phyloP scores from a whole-genome alignment of 2,888 invertebrate genomes.

The Eristalis pertinax region DNA sequence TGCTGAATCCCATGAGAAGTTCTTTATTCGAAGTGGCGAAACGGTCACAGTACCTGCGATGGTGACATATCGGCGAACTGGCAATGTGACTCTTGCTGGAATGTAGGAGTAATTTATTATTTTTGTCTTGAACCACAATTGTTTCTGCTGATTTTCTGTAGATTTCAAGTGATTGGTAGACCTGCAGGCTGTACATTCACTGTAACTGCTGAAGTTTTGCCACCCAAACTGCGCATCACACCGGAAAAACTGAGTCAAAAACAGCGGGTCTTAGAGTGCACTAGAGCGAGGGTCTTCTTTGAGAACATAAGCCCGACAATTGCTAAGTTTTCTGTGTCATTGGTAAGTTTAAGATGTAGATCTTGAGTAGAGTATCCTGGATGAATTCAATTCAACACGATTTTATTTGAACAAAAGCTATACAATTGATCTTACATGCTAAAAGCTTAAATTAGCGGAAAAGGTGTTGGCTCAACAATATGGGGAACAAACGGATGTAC shows the following conservation, averaged over 20 bases:
- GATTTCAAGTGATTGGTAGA: slow-evolving; percentile 77
- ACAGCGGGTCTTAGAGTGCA: slow-evolving; percentile 74
- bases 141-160: slow-evolving; percentile 26
- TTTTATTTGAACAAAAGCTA: too few species aligned
- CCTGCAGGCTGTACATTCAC: slow-evolving; percentile 74
- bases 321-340: slow-evolving; percentile 75
- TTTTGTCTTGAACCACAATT: not conserved
- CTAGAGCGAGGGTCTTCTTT: slow-evolving; percentile 75
- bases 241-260: slow-evolving; percentile 70
- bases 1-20: slow-evolving; percentile 76
- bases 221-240: slow-evolving; percentile 74
- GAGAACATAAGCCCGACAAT: slow-evolving; percentile 77
- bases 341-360: slow-evolving; percentile 74
- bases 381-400: too few species aligned
- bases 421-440: too few species aligned
- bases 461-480: too few species aligned
- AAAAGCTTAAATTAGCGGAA: too few species aligned
- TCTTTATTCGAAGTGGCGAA: slow-evolving; percentile 73
- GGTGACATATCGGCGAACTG: slow-evolving; percentile 74
- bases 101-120: slow-evolving; percentile 66
- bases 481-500: too few species aligned
- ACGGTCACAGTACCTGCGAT: slow-evolving; percentile 70
- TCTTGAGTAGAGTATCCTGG: too few species aligned
- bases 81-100: slow-evolving; percentile 75
- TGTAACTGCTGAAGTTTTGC: slow-evolving; percentile 75